Evolutionary conservation across 2,888 invertebrate genomes (phyloP), one percentile per base, ranked within the genome.

Genomic region (Pseudolycoriella hygida): DNA sequence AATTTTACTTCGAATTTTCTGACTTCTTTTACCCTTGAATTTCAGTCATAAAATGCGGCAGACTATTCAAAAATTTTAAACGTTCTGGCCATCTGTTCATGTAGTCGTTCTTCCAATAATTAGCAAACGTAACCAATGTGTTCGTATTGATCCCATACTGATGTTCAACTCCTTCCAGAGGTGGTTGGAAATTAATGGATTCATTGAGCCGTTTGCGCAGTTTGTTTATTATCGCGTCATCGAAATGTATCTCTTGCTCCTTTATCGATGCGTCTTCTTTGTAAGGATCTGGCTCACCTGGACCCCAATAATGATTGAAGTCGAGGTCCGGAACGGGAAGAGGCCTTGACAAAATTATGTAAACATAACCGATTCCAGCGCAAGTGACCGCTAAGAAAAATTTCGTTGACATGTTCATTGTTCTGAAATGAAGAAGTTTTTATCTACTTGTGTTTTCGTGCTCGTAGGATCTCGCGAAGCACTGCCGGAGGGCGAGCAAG

Each of bases 101-200:
- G 59, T 84, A 90, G 30, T 72, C 71, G 32, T 75, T 74, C 10
- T 70, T 71, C 94, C 94, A 94, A 60, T 83, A 82, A 38, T 80
- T 71, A 1, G 84, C 59, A 6, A 89, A 67, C 50, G 71, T 70
- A 11, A 71, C 66, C 3, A 89, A 61, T 49, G 77, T 76, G 34
- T 76, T 69, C 0, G 78, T 66, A 56, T 86, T 83, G 58, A 90
- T 79, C 2, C 93, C 93, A 56, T 89, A 89, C 48, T 77, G 72
- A 62, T 87, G 89, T 6, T 73, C 74, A 0, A 69, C 63, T 41
- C 72, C 73, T 59, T 83, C 79, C 41, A 84, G 56, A 0, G 85
- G 79, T 10, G 67, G 67, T 0, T 65, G 60, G 3, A 72, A 66
- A 2, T 68, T 60, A 8, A 70, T 64, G 14, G 72, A 67, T 43